These are phyloP conservation scores for Mesochorus sp. DNA, from an alignment of 2,888 invertebrate species.

Conservation along the genomic window DNA sequence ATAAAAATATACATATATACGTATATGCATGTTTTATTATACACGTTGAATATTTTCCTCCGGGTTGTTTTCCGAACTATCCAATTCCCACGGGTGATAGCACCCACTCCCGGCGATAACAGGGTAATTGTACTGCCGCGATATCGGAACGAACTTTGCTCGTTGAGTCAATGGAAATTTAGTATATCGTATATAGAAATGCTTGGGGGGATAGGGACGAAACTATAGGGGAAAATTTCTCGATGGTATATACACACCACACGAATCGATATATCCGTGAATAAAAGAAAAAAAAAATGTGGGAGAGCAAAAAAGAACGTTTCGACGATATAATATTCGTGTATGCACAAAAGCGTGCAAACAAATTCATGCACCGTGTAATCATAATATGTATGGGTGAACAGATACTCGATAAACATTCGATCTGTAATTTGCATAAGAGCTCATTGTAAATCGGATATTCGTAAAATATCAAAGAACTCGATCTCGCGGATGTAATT, in stretches of 20 bases:
- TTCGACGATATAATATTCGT: background rate
- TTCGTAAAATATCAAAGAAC: too few species aligned
- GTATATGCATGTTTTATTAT: background rate
- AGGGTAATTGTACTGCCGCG: constrained; percentile 34
- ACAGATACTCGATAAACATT: background rate
- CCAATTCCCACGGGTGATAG: constrained; percentile 40
- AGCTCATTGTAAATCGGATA: too few species aligned
- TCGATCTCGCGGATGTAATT: too few species aligned
- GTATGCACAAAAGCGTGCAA: background rate
- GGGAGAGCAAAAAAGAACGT: too few species aligned
- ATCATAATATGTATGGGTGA: background rate
- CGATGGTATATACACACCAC: background rate
- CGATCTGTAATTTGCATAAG: background rate
- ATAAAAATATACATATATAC: background rate
- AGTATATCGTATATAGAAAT: constrained; percentile 21
- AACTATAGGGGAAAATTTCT: background rate
- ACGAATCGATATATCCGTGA: background rate
- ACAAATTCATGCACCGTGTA: background rate
- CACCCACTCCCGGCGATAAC: constrained; percentile 23
- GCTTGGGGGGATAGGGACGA: background rate
- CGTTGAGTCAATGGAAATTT: constrained; percentile 37
- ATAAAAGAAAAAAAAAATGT: background rate
- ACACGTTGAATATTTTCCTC: background rate
- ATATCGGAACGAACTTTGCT: constrained; percentile 49
- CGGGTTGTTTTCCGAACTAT: constrained; percentile 4